Base-by-base conservation (phyloP, 1,140 invertebrate genomes). In the Bombus sylvicola region DNA sequence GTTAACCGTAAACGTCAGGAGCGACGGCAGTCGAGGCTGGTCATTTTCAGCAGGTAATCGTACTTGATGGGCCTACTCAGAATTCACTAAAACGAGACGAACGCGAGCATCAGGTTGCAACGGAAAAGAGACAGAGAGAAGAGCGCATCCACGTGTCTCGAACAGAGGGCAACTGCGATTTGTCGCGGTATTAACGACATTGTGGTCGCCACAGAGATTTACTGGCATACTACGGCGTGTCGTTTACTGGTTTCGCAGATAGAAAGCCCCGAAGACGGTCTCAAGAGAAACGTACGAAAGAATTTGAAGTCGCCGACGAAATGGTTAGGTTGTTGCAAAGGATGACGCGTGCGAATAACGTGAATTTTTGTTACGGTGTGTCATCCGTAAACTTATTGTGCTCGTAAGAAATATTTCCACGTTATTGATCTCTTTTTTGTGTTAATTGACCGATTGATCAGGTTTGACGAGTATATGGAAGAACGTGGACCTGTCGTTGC, bases 1-100 rank as follows among this genome's bases (percentile, higher is more conserved):
- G 77, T 41, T 73, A 85, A 85, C 83, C 77, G 77, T 85, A 74
- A 85, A 85, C 78, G 83, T 85, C 77, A 64, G 71, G 15, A 57
- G 15, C 78, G 39, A 71, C 72, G 77, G 68, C 37, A 57, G 66
- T 66, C 69, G 41, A 43, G 62, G 34, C 43, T 59, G 83, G 77
- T 57, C 68, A 73, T 80, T 85, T 85, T 85, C 83, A 73, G 76
- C 68, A 53, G 77, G 83, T 73, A 81, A 85, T 80, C 69, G 57
- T 39, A 57, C 66, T 31, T 64, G 78, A 81, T 81, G 77, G 76
- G 31, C 28, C 66, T 39, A 31, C 37, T 85, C 83, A 37, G 43
- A 31, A 72, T 84, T 84, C 39, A 8, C 47, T 79, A 22, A 73
- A 81, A 81, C 57, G 69, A 80, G 39, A 57, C 28, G n/a, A 31